These are phyloP conservation scores for Amphiura filiformis DNA, from an alignment of 35 echinoderm and acorn worm species.

Conservation along the genomic window DNA sequence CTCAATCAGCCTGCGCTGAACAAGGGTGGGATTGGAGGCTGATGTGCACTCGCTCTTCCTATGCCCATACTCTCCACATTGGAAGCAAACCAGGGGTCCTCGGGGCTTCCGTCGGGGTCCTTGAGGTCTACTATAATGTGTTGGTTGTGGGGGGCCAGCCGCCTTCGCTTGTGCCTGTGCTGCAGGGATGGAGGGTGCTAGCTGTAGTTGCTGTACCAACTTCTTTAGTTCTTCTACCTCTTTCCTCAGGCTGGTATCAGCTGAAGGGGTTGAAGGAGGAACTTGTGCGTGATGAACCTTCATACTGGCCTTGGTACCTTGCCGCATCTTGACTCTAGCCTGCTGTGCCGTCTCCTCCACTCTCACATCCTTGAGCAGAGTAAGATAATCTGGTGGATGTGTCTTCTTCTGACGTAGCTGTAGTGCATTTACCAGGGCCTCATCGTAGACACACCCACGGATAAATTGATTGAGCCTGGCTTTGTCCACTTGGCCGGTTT, in stretches of 20 bases:
- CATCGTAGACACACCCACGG: conserved; percentile 6
- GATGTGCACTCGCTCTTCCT: neutral
- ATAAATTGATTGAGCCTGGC: neutral
- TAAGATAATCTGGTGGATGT: neutral
- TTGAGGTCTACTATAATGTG: neutral
- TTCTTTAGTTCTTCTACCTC: neutral
- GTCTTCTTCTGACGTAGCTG: neutral
- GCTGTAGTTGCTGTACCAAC: neutral
- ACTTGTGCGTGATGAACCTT: neutral
- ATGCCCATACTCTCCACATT: conserved; percentile 40
- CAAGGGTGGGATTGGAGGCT: conserved; percentile 23
- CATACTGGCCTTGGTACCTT: neutral
- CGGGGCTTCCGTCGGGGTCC: neutral
- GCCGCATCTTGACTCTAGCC: neutral
- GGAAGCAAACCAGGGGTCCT: conserved; percentile 11
- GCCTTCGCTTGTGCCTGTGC: neutral
- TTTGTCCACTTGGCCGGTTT: too few relatives aligned
- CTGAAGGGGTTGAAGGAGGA: neutral
- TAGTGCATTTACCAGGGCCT: neutral
- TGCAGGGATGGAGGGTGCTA: neutral
- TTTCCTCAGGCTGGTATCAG: neutral
- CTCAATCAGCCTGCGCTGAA: conserved; percentile 36
- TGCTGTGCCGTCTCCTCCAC: neutral
- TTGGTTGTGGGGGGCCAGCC: neutral
- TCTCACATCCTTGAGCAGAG: neutral